Evolutionary conservation across 1,140 invertebrate genomes (phyloP), one percentile per base, ranked within the genome.

Genomic region (Anastrepha obliqua): DNA sequence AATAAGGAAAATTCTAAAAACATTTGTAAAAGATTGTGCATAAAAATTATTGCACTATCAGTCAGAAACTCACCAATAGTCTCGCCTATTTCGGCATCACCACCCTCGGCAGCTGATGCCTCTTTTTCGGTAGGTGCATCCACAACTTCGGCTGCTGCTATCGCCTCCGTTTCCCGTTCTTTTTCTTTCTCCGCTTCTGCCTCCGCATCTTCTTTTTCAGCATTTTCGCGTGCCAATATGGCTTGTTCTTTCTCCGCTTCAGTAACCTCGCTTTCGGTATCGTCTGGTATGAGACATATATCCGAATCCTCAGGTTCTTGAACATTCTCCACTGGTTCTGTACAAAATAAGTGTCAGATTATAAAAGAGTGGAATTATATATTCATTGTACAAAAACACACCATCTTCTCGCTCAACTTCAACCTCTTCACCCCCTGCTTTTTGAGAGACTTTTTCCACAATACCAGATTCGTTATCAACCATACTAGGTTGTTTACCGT

Each of bases 161-260:
- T 89, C 15, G 60, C 39, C 0, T 74, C 39, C 2, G 67, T 85
- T 29, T 87, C 89, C 5, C 86, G 88, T 9, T 88, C 88, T 9
- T 87, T 89, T 86, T 92, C 91, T 6, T 87, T 67, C 88, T 91
- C 91, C 13, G 89, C 89, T 86, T 90, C 88, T 55, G 90, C 89
- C 39, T 91, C 91, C 20, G 91, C 91, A n/a, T 90, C 91, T 7
- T 90, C 90, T 60, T 93, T 93, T 86, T 93, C 93, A 3, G 94
- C 94, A 88, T 95, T 95, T 86, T 94, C 94, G n/a, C 95, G 91
- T 17, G 93, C 94, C 88, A 94, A 92, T 86, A 93, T 94, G 11
- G 94, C 94, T 64, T 94, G 93, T 86, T 95, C 95, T 89, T 95
- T 95, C 90, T 96, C 95, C 2, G 95, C 95, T 88, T 95, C 95